Evolutionary conservation across 2,888 invertebrate species (phyloP), one percentile per base, ranked within the genome.

Genomic region (Protodeltote pygarga): DNA sequence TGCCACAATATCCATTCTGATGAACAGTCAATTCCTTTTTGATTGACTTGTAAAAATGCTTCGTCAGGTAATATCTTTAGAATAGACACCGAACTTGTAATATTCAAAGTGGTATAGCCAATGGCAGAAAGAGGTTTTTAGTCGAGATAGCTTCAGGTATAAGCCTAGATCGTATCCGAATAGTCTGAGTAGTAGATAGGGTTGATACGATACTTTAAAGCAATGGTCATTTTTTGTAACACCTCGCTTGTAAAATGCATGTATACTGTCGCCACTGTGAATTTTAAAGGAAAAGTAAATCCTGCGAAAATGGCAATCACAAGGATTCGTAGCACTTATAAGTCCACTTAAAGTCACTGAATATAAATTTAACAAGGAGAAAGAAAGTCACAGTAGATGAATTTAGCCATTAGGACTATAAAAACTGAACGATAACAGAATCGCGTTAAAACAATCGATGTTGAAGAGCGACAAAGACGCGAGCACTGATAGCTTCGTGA

Each of bases 101-200:
- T 89, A 87, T 74, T 92, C 87, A 77, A 91, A 91, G 85, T 89
- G 67, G 75, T 87, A 92, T 27, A 91, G 85, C 90, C 91, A 91
- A 82, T 87, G 83, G 79, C 88, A 92, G 62, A 83, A 73, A 48
- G 55, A 66, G 20, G 63, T 73, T 75, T 83, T 84, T 34, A 65
- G 67, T 52, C 67, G 70, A 65, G 75, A 77, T 58, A 77, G 64
- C 69, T 87, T 86, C 54, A 82, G 65, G 63, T 75, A 71, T 25
- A 83, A 79, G 57, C 79, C 77, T 85, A 88, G 59, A 86, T 92
- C 92, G 94, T 94, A 93, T 94, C 94, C 71, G 94, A 94, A 75
- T 94, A 94, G 82, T 94, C 94, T 39, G 94, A 94, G 81, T 94
- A 94, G 82, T 94, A 94, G 75, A 94, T 94, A 46, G 94, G 94